These are phyloP conservation scores for Meteorus sp. DNA, from an alignment of 1,140 invertebrate genomes.

Conservation along the genomic window DNA sequence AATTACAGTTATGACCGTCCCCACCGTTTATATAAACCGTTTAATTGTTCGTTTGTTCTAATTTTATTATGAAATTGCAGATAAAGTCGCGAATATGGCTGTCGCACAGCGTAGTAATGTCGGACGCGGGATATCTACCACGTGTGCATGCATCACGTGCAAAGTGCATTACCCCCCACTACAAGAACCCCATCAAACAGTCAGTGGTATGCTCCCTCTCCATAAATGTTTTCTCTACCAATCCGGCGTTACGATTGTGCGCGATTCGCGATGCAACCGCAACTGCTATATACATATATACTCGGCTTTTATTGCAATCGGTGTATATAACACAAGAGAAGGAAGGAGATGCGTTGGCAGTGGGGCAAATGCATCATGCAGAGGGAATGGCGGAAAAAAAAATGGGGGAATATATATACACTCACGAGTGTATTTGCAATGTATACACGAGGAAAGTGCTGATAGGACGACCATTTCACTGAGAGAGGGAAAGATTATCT, in stretches of 20 bases:
- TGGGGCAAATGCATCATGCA: constrained; percentile 15
- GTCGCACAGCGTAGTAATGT: constrained; percentile 46
- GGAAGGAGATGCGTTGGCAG: too few relatives aligned
- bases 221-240: constrained; percentile 26
- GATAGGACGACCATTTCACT: constrained; percentile 26
- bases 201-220: too few relatives aligned
- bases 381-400: not conserved
- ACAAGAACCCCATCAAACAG: constrained; percentile 22
- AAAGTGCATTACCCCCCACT: constrained; percentile 49
- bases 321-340: not conserved
- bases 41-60: too few relatives aligned
- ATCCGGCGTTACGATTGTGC: constrained; percentile 22
- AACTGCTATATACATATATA: too few relatives aligned
- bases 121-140: constrained; percentile 38
- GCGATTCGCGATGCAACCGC: constrained; percentile 39
- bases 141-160: constrained; percentile 38
- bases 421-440: constrained; percentile 24
- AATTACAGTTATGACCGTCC: too few relatives aligned
- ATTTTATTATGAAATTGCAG: too few relatives aligned
- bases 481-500: constrained; percentile 28
- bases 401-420: constrained; percentile 12
- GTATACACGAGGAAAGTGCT: constrained; percentile 13
- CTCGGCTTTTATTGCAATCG: not conserved
- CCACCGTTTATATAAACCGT: too few relatives aligned
- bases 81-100: too few relatives aligned